Conservation (phyloP, 2,888 invertebrate species). For the Andrena dorsata region DNA sequence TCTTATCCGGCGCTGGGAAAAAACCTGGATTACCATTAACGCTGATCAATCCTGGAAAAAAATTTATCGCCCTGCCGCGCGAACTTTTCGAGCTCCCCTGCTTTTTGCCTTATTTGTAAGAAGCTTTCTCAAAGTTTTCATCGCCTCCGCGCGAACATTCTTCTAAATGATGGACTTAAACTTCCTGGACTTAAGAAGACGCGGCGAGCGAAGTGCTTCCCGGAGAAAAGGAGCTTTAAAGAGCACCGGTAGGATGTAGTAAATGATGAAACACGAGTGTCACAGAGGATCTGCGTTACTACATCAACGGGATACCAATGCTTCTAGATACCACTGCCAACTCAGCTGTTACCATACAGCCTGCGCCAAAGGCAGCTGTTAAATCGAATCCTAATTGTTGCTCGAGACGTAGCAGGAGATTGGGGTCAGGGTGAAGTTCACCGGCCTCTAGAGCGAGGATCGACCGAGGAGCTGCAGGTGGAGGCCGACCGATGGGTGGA, state of each 20-base stretch:
- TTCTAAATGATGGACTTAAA: not conserved
- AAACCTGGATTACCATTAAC: conserved; percentile 16
- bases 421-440: conserved; percentile 51
- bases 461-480: conserved; percentile 56
- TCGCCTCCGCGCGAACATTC: not conserved
- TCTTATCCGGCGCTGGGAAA: not conserved
- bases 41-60: conserved; percentile 24
- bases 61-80: conserved; percentile 20
- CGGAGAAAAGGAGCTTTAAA: not conserved
- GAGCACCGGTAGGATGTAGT: not conserved
- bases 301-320: no score
- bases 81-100: not conserved
- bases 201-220: not conserved
- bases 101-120: conserved; percentile 1
- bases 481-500: conserved; percentile 31
- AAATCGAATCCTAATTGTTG: conserved; percentile 20
- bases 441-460: conserved; percentile 31
- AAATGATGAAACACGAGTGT: not conserved
- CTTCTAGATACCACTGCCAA: no score
- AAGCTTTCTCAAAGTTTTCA: conserved; percentile 13
- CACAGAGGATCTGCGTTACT: no score
- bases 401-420: conserved; percentile 27
- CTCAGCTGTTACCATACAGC: no score
- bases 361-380: not conserved
- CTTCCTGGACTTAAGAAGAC: not conserved